Evolutionary conservation across 1,140 invertebrate genomes (phyloP), one percentile per base, ranked within the genome.

Genomic region (Sycobia sp.): DNA sequence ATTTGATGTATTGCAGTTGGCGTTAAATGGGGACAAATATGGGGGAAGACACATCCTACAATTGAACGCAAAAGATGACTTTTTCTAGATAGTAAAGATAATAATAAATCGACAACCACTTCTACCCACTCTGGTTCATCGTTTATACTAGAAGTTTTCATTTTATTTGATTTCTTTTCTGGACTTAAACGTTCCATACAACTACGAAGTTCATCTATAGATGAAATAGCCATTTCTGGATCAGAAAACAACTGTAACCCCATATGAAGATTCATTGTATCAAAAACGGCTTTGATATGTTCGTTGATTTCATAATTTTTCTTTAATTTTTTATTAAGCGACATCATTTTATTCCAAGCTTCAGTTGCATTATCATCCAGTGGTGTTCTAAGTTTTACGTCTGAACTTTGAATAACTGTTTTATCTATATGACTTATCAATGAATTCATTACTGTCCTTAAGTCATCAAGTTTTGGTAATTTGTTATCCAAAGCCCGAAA

Each of bases 51-150:
- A 66, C 84, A 87, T 64, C 84, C 84, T 5, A 91, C 86, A 22
- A 92, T 79, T 43, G 84, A 87, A 13, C 90, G 78, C 9, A 91
- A 77, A 22, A 90, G 82, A 76, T 87, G 86, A 27, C 86, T 88
- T 66, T 88, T 88, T 62, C 86, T 83, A 1, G 90, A 91, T 10
- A 91, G 76, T 29, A 91, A 82, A 32, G 88, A 91, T 18, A 93
- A 71, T 34, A 93, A 80, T 18, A 93, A 80, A 83, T 93, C 91
- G 13, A 90, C 84, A 43, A 92, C 83, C 2, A 93, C 91, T 81
- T 92, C 89, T 55, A 90, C 85, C 91, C 91, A 93, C 66, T 87
- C 79, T 14, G 88, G 88, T 73, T 91, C 89, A 55, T 60, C 65
- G 14, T 38, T 73, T 32, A 7, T 32, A 4, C 11, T 32, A 32